Conservation (phyloP, 2,888 invertebrate species). For the Drosophila sordidula region DNA sequence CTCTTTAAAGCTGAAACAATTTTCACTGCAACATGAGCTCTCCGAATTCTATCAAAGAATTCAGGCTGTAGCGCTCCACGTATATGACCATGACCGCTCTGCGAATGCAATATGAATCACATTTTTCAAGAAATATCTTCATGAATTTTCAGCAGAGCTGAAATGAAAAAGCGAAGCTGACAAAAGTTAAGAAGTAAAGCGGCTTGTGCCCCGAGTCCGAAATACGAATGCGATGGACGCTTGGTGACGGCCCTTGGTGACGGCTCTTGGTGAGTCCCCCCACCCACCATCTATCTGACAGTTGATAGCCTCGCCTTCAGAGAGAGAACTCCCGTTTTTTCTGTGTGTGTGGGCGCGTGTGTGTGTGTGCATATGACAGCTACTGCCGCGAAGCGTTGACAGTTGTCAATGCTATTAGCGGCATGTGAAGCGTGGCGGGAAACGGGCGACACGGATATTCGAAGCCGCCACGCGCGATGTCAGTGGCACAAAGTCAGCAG, state of each 20-base stretch:
- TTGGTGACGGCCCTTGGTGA: constrained; percentile 22
- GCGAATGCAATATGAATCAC: constrained; percentile 36
- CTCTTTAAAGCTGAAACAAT: too few relatives aligned
- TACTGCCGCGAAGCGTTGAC: constrained; percentile 62
- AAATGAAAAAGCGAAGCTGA: constrained; percentile 57
- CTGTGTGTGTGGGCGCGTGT: constrained; percentile 6
- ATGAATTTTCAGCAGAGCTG: constrained; percentile 48
- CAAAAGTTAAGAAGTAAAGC: constrained; percentile 77
- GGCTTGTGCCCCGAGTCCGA: constrained; percentile 59
- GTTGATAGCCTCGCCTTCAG: constrained; percentile 37
- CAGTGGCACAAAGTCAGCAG: constrained; percentile 29
- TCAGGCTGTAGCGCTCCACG: constrained; percentile 9
- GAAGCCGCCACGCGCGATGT: constrained; percentile 2
- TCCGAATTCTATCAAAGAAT: constrained; percentile 7
- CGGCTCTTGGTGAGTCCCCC: constrained; percentile 13
- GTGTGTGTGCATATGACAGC: constrained; percentile 57
- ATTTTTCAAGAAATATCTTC: constrained; percentile 32
- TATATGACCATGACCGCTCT: constrained; percentile 18
- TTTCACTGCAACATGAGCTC: neutral
- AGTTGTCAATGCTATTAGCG: constrained; percentile 75
- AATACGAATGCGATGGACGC: constrained; percentile 22
- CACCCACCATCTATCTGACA: constrained; percentile 31
- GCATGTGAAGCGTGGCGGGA: constrained; percentile 26
- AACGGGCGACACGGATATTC: neutral
- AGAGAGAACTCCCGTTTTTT: constrained; percentile 24